Conservation (phyloP, 2,113 vertebrate species). For the Trematocara marginatum region DNA sequence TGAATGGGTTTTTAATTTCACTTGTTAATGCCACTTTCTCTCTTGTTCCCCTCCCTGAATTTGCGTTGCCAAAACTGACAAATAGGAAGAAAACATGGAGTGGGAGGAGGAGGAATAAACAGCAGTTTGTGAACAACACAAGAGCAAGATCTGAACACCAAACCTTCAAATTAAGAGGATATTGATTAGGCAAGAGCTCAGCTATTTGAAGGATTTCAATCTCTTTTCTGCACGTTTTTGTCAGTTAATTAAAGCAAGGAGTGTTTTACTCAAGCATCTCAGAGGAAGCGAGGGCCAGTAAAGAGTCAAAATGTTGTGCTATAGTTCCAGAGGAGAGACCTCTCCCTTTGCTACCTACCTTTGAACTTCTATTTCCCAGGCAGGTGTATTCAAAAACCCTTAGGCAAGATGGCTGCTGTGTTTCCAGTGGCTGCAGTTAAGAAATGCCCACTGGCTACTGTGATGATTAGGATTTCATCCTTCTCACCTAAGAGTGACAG, state of each 20-base stretch:
- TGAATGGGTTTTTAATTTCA: conserved; percentile 66
- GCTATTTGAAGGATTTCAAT: not conserved
- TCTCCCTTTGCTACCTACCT: not conserved
- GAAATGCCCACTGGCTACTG: not conserved
- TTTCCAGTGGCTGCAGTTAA: not conserved
- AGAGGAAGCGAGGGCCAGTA: not conserved
- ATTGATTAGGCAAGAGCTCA: conserved; percentile 11
- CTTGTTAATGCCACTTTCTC: conserved; percentile 46
- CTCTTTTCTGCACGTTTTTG: not conserved
- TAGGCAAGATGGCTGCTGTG: not conserved
- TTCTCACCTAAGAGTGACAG: not conserved
- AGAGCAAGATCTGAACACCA: not conserved
- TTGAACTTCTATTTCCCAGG: not conserved
- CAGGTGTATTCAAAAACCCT: not conserved
- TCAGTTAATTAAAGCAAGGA: conserved; percentile 30
- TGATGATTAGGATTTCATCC: not conserved
- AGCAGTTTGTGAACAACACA: not conserved
- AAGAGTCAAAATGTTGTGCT: not conserved
- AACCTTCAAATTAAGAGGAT: conserved; percentile 26
- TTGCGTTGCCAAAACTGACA: conserved; percentile 3
- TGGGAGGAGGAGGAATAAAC: not conserved
- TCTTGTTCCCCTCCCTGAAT: conserved; percentile 5
- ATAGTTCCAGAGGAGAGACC: conserved; percentile 1
- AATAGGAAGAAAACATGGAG: not conserved
- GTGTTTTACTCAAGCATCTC: not conserved